Evolutionary conservation across 64 coral and sea anemone species (phyloP).

Genomic region (Astreopora myriophthalma): DNA sequence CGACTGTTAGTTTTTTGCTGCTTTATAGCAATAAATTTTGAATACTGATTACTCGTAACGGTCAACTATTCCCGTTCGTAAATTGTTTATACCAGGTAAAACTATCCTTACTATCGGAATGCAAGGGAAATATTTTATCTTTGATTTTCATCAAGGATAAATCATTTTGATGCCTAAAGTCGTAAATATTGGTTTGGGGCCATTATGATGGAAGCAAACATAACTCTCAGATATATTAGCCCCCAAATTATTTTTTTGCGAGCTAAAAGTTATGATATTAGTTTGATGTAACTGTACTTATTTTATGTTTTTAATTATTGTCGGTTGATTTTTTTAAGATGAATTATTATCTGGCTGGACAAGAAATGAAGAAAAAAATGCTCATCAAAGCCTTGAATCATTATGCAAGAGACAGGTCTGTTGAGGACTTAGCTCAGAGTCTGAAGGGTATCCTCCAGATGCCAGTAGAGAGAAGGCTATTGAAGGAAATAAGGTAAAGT

Average conservation of each 20-base stretch:
- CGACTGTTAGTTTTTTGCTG: too few species aligned
- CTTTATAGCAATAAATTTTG: too few species aligned
- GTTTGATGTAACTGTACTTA: background rate
- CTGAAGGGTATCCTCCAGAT: constrained; percentile 76
- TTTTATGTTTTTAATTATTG: background rate
- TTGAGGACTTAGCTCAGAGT: constrained; percentile 71
- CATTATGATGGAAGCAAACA: background rate
- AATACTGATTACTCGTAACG: too few species aligned
- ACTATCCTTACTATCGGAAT: background rate
- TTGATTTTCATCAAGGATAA: background rate
- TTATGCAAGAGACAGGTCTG: constrained; percentile 88
- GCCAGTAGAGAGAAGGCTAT: constrained; percentile 82
- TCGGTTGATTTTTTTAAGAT: constrained; percentile 67
- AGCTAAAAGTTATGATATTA: background rate
- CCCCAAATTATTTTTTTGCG: background rate
- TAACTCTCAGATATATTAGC: background rate
- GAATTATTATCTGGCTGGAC: constrained; percentile 93
- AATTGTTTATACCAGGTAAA: background rate
- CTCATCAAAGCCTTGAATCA: constrained; percentile 92
- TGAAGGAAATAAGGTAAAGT: constrained; percentile 84
- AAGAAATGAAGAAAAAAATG: constrained; percentile 76
- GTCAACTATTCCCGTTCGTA: background rate
- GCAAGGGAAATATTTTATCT: background rate
- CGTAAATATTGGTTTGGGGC: background rate
- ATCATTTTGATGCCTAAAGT: background rate